Conservation (phyloP, 1,140 invertebrate species). For the Caligus rogercresseyi region DNA sequence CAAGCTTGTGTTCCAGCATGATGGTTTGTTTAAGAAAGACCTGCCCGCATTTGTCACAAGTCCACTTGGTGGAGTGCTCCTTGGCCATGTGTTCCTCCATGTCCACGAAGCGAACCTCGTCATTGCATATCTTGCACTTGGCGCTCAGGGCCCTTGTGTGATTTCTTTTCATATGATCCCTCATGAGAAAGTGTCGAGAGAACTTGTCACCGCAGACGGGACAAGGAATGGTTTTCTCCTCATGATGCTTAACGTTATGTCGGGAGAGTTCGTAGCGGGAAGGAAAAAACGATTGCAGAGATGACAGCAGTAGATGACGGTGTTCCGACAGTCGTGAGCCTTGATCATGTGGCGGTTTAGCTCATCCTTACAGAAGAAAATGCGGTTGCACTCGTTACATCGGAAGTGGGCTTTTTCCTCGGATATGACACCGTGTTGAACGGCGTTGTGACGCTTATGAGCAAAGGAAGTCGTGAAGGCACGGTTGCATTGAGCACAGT, state of each 20-base stretch:
- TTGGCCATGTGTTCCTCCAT: not conserved
- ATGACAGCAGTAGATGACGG: not conserved
- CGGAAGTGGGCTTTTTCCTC: not conserved
- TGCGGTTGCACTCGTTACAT: not conserved
- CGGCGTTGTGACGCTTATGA: not conserved
- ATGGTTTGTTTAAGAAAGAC: not conserved
- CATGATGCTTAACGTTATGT: not conserved
- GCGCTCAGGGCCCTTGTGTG: not conserved
- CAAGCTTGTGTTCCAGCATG: not conserved
- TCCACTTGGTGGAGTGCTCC: not conserved
- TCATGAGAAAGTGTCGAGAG: not conserved
- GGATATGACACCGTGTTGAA: not conserved
- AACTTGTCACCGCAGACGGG: not conserved
- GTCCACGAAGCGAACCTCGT: not conserved
- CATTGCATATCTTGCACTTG: not conserved
- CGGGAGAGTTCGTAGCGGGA: not conserved
- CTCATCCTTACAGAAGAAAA: not conserved
- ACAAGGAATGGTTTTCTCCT: not conserved
- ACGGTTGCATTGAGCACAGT: not conserved
- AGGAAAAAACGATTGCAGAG: not conserved
- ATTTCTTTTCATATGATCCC: not conserved
- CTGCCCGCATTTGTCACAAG: not conserved
- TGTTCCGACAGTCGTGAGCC: not conserved
- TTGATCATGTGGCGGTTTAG: not conserved
- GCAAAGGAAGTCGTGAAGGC: not conserved